phyloP scores from a whole-genome alignment of 2,113 vertebrate species.

The sheep (Ovis aries) region ARS-UI_Ramb_v3.0 NC_056055.1:246692001-246692500 shows the following conservation, averaged over 20 bases:
- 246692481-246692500: neutral
- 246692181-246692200: neutral
- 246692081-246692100: neutral
- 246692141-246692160: rapidly evolving
- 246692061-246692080: neutral
- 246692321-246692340: neutral
- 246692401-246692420: neutral
- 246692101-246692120: neutral
- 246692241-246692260: neutral
- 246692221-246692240: neutral
- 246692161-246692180: neutral
- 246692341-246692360: neutral
- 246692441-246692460: neutral
- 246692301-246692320: neutral
- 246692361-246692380: neutral
- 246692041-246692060: neutral
- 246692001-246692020: neutral
- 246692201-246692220: neutral
- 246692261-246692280: neutral
- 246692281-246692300: neutral
- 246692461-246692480: neutral
- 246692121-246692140: neutral
- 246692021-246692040: neutral
- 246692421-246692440: neutral
- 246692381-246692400: neutral